Evolutionary conservation across 2,113 vertebrate genomes (phyloP), one percentile per base, ranked within the genome.

Genomic region (Gavia stellata): DNA sequence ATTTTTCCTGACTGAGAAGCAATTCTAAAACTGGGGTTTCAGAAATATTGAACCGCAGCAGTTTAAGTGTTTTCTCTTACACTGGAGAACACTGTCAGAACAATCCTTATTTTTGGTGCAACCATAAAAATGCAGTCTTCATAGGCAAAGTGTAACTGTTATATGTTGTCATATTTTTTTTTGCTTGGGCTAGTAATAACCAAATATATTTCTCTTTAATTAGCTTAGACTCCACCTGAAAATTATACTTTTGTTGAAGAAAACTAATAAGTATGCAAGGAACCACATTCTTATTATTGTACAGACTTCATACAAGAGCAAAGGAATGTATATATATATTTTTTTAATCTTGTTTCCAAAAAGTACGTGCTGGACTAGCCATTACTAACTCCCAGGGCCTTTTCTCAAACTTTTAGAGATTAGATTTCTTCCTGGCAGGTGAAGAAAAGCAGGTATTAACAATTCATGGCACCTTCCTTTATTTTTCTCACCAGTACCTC

Each of bases 371-470:
- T 68, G 17, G 38, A n/a, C 29, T 78, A 50, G 14, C 2, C 31
- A 42, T 68, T 92, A 38, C 25, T 55, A 93, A 56, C 42, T 92
- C 31, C 33, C 14, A 40, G 38, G n/a, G 7, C 16, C 10, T 96
- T 95, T 58, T 65, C 26, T 73, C 53, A 82, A 40, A 77, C n/a
- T 79, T 94, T 68, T 26, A 47, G 36, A 91, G 50, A 75, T 79
- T 68, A 91, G 10, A 47, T 90, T 85, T 95, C 24, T 63, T 92
- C 34, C 56, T 92, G 55, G 24, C 19, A 85, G n/a, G 59, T 67
- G 52, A 95, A 86, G n/a, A 96, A 94, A 96, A 85, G 13, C 38
- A 59, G 8, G 3, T 67, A 72, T 95, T 95, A 96, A 90, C 42
- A 66, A 96, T 95, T 96, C 85, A 92, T 80, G 62, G 20, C 58